Conservation (phyloP, 1,140 invertebrate genomes). For the Zophobas atratus region DNA sequence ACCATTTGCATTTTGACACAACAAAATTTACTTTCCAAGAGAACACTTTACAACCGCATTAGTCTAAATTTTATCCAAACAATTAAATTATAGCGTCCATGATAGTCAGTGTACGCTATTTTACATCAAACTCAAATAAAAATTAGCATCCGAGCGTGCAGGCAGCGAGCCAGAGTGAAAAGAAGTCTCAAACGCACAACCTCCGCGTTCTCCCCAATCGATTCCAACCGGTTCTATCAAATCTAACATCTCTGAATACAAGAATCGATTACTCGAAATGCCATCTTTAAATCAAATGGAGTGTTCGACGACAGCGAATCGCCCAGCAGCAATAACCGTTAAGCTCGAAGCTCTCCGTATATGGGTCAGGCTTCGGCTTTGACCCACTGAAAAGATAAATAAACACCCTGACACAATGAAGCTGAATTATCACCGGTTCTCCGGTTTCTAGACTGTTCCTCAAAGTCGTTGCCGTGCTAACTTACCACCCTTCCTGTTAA, state of each 20-base stretch:
- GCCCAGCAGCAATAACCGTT: conserved; percentile 5
- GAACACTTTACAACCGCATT: not conserved
- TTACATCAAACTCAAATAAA: not conserved
- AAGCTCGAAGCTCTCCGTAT: conserved; percentile 9
- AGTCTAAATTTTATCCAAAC: conserved; percentile 11
- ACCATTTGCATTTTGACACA: conserved; percentile 9
- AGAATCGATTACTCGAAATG: conserved; percentile 19
- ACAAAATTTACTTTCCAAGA: conserved; percentile 16
- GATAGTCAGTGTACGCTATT: not conserved
- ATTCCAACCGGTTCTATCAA: not conserved
- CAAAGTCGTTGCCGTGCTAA: not conserved
- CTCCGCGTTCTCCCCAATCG: too few relatives aligned
- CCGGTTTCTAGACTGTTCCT: not conserved
- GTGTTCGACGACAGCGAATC: conserved; percentile 18
- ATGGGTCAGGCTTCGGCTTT: conserved; percentile 13
- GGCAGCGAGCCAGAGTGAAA: too few relatives aligned
- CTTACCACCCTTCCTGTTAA: conserved; percentile 7
- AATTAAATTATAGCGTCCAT: conserved; percentile 1
- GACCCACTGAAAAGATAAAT: conserved; percentile 18
- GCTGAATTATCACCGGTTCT: not conserved
- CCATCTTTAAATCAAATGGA: conserved; percentile 34
- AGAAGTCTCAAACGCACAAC: too few relatives aligned
- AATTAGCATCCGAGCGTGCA: conserved; percentile 7
- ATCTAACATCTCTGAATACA: conserved; percentile 17
- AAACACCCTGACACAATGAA: conserved; percentile 18